Evolutionary conservation across 2,888 invertebrate genomes (phyloP).

Genomic region (Luperina testacea): DNA sequence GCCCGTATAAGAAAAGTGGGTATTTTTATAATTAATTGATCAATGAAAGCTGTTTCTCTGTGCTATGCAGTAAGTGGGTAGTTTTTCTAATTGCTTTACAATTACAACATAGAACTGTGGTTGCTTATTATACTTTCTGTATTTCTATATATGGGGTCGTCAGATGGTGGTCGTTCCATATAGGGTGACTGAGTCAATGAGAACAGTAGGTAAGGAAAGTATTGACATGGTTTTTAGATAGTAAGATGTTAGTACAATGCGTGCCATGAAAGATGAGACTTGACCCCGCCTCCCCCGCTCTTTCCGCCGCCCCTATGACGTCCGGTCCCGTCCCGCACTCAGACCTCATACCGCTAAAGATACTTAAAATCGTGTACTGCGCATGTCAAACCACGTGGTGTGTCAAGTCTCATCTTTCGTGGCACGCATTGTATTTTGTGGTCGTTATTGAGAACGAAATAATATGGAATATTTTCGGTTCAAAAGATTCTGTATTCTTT

Average conservation of each 20-base stretch:
- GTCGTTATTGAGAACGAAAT: neutral
- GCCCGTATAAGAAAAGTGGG: slow-evolving; percentile 31
- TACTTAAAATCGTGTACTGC: too few relatives aligned
- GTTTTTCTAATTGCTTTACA: slow-evolving; percentile 60
- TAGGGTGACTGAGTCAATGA: slow-evolving; percentile 2
- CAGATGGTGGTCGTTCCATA: neutral
- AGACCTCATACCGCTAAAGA: too few relatives aligned
- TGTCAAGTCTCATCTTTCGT: too few relatives aligned
- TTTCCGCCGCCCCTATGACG: too few relatives aligned
- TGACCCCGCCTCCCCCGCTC: too few relatives aligned
- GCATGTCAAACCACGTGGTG: too few relatives aligned
- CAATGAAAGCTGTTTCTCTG: slow-evolving; percentile 63
- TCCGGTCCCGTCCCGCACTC: too few relatives aligned
- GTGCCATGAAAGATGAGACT: too few relatives aligned
- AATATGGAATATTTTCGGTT: too few relatives aligned
- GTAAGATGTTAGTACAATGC: too few relatives aligned
- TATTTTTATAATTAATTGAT: slow-evolving; percentile 64
- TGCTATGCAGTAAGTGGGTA: neutral
- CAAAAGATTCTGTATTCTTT: too few relatives aligned
- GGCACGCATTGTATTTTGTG: too few relatives aligned
- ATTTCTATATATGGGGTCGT: slow-evolving; percentile 10
- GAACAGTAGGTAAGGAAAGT: neutral
- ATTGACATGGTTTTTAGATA: neutral
- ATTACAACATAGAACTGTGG: slow-evolving; percentile 8
- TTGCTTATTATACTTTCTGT: slow-evolving; percentile 35